Evolutionary conservation across 2,888 invertebrate genomes (phyloP), one percentile per base, ranked within the genome.

Genomic region (Tromatobia lineatoria): DNA sequence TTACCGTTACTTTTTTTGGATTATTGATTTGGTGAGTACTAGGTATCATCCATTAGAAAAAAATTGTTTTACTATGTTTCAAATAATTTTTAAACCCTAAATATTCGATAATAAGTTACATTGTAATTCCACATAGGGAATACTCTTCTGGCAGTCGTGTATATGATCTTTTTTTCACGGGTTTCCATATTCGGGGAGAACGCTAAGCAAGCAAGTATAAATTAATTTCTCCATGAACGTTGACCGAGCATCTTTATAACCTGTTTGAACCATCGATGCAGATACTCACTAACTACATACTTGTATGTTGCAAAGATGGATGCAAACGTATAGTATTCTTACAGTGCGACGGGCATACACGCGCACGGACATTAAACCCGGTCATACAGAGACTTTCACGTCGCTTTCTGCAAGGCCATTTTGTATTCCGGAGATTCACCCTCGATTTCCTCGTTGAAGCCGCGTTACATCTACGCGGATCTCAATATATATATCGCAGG

Each of bases 321-420:
- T 38, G 10, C 45, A 57, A 25, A 57, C 45, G 34, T 42, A 52
- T 15, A 47, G n/a, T 20, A 74, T 66, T 59, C 57, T 64, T 59
- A 25, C 42, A 23, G 64, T 61, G 50, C 69, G 15, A 76, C 50
- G 6, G 50, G 18, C 8, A 38, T 38, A 18, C 50, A 4, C 85
- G 82, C 85, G 82, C 82, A 87, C 85, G 88, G 87, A 85, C 88
- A 85, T 88, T 87, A 90, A 88, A 89, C 85, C 86, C 88, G 85
- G 83, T 86, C 83, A 86, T 85, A 86, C 78, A 80, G 73, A 90
- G 70, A 90, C 91, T 91, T 91, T 91, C 90, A 88, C 91, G 89
- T 87, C 87, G 89, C 91, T 91, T 91, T 91, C 91, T 90, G 90
- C 84, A 87, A 86, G 80, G 87, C 87, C 88, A 89, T 91, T 91